Conservation (phyloP, 2,113 vertebrate genomes). For the Entosphenus tridentatus region DNA sequence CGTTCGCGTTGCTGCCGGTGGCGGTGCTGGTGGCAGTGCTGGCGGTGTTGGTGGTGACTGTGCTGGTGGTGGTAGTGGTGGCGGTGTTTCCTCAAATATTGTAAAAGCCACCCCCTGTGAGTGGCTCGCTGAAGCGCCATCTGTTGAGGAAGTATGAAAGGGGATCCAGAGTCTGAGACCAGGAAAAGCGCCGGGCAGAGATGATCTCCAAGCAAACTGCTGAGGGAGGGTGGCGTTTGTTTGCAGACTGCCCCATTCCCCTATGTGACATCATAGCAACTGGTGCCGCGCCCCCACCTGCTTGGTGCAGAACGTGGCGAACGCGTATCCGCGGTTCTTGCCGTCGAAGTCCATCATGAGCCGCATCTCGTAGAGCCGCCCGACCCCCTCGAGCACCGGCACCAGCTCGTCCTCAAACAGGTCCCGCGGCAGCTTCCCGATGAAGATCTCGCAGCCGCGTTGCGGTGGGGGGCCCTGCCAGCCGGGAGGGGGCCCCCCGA, state of each 20-base stretch:
- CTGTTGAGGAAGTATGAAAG: too few species aligned
- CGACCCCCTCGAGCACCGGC: conserved; percentile 63
- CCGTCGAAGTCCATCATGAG: conserved; percentile 99
- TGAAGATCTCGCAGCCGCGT: conserved; percentile 87
- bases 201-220: too few species aligned
- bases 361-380: conserved; percentile 92
- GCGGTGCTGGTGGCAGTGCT: not conserved
- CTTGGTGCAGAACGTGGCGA: conserved; percentile 88
- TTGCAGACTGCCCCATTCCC: too few species aligned
- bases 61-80: not conserved
- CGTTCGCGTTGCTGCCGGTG: not conserved
- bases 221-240: too few species aligned
- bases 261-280: too few species aligned
- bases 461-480: conserved; percentile 65
- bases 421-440: conserved; percentile 86
- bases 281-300: conserved; percentile 13
- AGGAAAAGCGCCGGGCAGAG: too few species aligned
- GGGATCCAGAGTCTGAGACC: too few species aligned
- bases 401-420: conserved; percentile 93
- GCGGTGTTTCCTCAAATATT: too few species aligned
- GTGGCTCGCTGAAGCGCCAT: too few species aligned
- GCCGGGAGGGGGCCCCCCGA: conserved; percentile 58
- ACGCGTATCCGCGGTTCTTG: conserved; percentile 85
- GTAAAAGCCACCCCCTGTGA: too few species aligned
- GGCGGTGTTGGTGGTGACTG: too few species aligned